Evolutionary conservation across 2,888 invertebrate genomes (phyloP).

Genomic region (Morpho achilles): DNA sequence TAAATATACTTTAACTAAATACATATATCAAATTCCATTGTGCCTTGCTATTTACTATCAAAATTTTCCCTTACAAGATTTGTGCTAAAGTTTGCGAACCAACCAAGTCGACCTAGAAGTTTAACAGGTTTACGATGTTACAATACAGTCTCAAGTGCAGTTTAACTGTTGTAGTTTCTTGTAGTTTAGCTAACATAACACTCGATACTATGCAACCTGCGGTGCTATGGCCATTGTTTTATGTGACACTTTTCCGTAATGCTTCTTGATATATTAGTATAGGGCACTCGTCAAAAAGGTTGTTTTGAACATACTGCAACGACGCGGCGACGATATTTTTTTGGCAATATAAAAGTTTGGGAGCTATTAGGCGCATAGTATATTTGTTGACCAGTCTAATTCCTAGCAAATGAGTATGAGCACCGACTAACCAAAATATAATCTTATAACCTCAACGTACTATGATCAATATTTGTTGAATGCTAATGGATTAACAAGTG

Average conservation of each 20-base stretch:
- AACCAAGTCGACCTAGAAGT: constrained; percentile 8
- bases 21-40: no score
- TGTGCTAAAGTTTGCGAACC: constrained; percentile 10
- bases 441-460: no score
- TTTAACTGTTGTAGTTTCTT: constrained; percentile 2
- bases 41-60: no score
- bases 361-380: no score
- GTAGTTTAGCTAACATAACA: constrained; percentile 3
- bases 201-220: background rate
- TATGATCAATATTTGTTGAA: no score
- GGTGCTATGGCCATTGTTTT: background rate
- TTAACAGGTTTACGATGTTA: constrained; percentile 11
- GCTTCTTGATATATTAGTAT: background rate
- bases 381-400: no score
- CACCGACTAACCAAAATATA: no score
- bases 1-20: no score
- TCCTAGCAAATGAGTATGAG: no score
- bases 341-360: no score
- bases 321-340: background rate
- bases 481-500: no score
- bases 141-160: constrained; percentile 11
- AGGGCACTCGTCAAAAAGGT: background rate
- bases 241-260: constrained; percentile 1
- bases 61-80: background rate
- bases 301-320: background rate